Conservation (phyloP, 2,113 vertebrate species). For the Stigmatopora argus region DNA sequence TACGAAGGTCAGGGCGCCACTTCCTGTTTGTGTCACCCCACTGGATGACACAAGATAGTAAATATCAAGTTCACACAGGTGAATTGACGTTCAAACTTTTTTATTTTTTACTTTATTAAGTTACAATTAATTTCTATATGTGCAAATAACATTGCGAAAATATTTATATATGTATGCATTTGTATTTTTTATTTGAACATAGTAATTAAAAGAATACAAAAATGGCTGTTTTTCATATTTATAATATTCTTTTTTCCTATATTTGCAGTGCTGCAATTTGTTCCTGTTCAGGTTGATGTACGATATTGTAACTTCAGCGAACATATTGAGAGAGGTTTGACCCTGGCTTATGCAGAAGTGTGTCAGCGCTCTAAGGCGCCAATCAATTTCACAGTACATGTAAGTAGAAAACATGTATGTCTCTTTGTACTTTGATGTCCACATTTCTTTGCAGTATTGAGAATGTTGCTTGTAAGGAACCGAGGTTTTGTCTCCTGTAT, state of each 20-base stretch:
- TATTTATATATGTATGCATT: background rate
- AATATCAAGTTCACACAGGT: slow-evolving; percentile 91
- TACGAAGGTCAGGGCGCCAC: slow-evolving; percentile 71
- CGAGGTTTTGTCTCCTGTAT: background rate
- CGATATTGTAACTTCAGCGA: slow-evolving; percentile 88
- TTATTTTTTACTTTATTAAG: background rate
- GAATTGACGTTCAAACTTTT: slow-evolving; percentile 36
- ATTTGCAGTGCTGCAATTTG: slow-evolving; percentile 89
- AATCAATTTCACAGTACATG: slow-evolving; percentile 85
- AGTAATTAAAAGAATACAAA: background rate
- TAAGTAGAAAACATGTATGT: slow-evolving; percentile 52
- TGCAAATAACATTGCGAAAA: background rate
- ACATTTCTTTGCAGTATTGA: slow-evolving; percentile 3
- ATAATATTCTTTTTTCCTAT: background rate
- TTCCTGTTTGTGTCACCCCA: slow-evolving; percentile 79
- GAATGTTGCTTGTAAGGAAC: background rate
- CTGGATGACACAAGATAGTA: slow-evolving; percentile 72
- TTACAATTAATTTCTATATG: background rate
- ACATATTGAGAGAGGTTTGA: slow-evolving; percentile 83
- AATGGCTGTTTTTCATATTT: background rate
- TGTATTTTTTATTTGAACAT: too few relatives aligned
- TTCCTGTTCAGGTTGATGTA: slow-evolving; percentile 80
- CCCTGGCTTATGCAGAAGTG: slow-evolving; percentile 79
- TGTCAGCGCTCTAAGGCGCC: slow-evolving; percentile 72
- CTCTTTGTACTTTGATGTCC: background rate